phyloP scores from a whole-genome alignment of 2,888 invertebrate species.

The Himalopsyche japonica region DNA sequence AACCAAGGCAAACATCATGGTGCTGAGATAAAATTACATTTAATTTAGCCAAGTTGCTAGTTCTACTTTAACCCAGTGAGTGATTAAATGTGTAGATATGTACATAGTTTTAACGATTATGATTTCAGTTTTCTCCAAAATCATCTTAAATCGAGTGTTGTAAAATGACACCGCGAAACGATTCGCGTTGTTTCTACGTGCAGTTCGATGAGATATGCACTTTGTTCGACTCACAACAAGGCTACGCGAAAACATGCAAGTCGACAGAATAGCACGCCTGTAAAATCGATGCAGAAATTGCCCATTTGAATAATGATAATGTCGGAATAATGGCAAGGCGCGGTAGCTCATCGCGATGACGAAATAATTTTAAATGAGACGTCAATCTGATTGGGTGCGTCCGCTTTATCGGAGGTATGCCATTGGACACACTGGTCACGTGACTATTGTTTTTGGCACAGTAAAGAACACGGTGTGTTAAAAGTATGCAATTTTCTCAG shows the following conservation, averaged over 20 bases:
- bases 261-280: constrained; percentile 3
- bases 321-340: constrained; percentile 10
- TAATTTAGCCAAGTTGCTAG: no score
- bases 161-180: background rate
- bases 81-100: no score
- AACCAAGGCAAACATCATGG: no score
- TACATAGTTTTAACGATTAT: no score
- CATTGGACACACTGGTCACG: background rate
- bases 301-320: constrained; percentile 28
- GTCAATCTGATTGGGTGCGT: background rate
- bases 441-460: background rate
- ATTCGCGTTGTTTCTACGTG: background rate
- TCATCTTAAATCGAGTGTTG: no score
- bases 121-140: no score
- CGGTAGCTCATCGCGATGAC: background rate
- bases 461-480: background rate
- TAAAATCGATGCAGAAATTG: constrained; percentile 13
- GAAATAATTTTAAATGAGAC: constrained; percentile 21
- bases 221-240: no score
- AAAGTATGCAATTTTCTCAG: background rate
- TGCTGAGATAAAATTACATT: no score
- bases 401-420: background rate
- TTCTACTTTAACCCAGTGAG: no score
- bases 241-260: constrained; percentile 2
- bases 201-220: background rate